Conservation (phyloP, 2,888 invertebrate genomes). For the Spisula subtruncata region DNA sequence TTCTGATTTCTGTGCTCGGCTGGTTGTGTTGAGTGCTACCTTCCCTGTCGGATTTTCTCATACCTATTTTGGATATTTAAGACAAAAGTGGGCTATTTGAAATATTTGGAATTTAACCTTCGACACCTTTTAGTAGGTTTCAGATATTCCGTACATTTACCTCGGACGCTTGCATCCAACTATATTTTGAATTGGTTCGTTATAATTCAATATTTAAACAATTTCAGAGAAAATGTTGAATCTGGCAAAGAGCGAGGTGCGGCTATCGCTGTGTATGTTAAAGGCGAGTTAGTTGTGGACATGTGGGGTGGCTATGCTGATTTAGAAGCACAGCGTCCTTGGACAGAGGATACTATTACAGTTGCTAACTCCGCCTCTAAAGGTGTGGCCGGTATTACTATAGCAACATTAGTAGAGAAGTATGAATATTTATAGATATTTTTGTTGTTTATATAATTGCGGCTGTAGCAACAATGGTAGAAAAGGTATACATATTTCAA, state of each 20-base stretch:
- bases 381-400: constrained; percentile 80
- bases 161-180: neutral
- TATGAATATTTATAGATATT: constrained; percentile 62
- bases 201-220: neutral
- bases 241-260: constrained; percentile 79
- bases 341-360: constrained; percentile 82
- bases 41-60: too few relatives aligned
- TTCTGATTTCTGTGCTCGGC: too few relatives aligned
- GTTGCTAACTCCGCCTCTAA: constrained; percentile 80
- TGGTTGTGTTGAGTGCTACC: too few relatives aligned
- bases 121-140: too few relatives aligned
- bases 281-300: constrained; percentile 84
- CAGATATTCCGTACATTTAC: too few relatives aligned
- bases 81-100: too few relatives aligned
- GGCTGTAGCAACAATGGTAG: too few relatives aligned
- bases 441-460: too few relatives aligned
- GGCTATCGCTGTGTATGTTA: constrained; percentile 82
- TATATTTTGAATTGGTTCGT: too few relatives aligned
- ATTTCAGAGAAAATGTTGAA: constrained; percentile 61
- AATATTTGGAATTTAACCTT: too few relatives aligned
- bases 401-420: constrained; percentile 87
- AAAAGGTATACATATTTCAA: too few relatives aligned
- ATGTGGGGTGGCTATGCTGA: constrained; percentile 86
- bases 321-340: constrained; percentile 74
- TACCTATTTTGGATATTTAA: too few relatives aligned